phyloP scores from a whole-genome alignment of 2,113 vertebrate species.

The Nipponia nippon region DNA sequence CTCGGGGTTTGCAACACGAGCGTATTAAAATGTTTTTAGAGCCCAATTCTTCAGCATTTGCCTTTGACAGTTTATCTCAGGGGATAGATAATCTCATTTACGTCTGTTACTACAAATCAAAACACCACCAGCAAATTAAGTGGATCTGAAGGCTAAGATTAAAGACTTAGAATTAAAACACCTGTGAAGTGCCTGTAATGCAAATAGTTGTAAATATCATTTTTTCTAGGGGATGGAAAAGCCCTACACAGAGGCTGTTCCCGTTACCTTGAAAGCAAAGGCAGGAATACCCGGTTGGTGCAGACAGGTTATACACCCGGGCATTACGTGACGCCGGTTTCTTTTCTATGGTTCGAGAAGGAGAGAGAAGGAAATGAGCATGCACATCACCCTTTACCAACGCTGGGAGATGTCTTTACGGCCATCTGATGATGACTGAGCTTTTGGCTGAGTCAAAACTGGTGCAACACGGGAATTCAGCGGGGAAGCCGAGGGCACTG shows the following conservation, averaged over 20 bases:
- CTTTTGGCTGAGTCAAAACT: background rate
- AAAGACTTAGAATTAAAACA: background rate
- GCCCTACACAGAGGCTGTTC: background rate
- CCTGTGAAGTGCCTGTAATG: background rate
- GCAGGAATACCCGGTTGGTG: accelerated
- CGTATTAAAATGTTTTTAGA: background rate
- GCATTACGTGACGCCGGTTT: accelerated
- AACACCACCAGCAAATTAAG: background rate
- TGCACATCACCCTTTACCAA: background rate
- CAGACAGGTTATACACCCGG: accelerated
- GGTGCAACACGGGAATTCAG: background rate
- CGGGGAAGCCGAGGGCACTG: background rate
- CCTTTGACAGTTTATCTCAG: background rate
- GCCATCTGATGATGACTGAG: background rate
- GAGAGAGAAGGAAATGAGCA: background rate
- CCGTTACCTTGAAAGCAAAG: background rate
- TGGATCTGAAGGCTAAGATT: background rate
- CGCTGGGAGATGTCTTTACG: accelerated
- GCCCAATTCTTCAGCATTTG: background rate
- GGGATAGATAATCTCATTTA: conserved; percentile 19
- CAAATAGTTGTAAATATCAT: background rate
- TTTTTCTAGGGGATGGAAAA: background rate
- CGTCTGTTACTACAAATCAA: background rate
- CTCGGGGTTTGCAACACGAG: background rate
- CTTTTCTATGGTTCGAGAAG: background rate